Conservation (phyloP, 2,113 vertebrate species). For the Vidua chalybeata region DNA sequence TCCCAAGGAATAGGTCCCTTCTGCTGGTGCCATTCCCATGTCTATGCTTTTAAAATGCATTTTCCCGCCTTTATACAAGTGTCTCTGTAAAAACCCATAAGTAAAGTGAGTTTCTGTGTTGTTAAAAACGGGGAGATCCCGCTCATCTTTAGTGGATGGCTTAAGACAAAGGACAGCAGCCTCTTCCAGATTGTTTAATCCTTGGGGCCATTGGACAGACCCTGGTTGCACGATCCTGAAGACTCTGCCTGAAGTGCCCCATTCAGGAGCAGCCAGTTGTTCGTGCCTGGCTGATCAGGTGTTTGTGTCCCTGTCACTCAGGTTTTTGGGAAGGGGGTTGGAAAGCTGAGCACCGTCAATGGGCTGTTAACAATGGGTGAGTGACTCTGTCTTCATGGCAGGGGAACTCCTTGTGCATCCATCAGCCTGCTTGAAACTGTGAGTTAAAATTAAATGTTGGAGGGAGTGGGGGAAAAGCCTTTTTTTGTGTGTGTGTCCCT, state of each 20-base stretch:
- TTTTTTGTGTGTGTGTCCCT: neutral
- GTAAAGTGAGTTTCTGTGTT: neutral
- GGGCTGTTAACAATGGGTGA: neutral
- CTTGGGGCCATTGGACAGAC: rapidly evolving
- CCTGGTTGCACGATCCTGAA: neutral
- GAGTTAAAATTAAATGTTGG: neutral
- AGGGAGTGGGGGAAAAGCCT: neutral
- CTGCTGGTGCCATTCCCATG: neutral
- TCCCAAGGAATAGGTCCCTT: neutral
- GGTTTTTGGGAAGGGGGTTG: neutral
- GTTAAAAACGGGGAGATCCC: neutral
- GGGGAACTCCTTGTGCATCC: neutral
- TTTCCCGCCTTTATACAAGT: neutral
- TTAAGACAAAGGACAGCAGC: neutral
- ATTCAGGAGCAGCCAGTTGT: neutral
- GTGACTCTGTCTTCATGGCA: neutral
- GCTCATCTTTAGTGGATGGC: neutral
- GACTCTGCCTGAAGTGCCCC: neutral
- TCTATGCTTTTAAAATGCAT: neutral
- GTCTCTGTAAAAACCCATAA: neutral
- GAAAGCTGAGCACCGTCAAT: neutral
- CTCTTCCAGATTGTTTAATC: neutral
- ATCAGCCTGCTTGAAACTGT: neutral
- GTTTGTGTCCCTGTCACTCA: neutral
- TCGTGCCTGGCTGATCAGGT: neutral